Evolutionary conservation across 1,140 invertebrate genomes (phyloP).

Genomic region (Gonioctena quinquepunctata): DNA sequence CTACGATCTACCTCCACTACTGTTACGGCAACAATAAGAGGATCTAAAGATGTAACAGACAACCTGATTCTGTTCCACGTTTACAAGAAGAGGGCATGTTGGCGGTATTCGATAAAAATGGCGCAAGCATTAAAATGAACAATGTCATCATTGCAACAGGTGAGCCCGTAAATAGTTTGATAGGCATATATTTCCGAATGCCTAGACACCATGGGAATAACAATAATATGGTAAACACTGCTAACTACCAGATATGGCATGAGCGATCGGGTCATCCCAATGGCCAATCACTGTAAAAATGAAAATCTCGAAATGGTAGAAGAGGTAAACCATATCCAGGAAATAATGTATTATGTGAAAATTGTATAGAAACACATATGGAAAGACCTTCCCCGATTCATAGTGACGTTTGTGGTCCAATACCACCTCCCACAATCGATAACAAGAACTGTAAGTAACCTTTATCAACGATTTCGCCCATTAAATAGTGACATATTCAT

Average conservation of each 20-base stretch:
- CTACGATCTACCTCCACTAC: not conserved
- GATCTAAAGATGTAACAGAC: constrained; percentile 11
- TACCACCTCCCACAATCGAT: constrained; percentile 49
- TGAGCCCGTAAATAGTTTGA: constrained; percentile 45
- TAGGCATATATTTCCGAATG: constrained; percentile 20
- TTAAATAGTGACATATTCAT: constrained; percentile 43
- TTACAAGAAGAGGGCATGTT: constrained; percentile 44
- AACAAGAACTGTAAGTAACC: constrained; percentile 52
- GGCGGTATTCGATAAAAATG: constrained; percentile 39
- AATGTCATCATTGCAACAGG: constrained; percentile 37
- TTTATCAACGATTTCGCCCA: constrained; percentile 54
- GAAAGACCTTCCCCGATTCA: constrained; percentile 53
- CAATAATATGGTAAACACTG: constrained; percentile 1
- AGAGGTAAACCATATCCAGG: constrained; percentile 48
- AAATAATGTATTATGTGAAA: constrained; percentile 50
- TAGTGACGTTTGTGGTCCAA: constrained; percentile 57
- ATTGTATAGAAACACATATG: constrained; percentile 49
- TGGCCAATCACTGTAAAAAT: constrained; percentile 10
- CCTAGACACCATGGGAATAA: not conserved
- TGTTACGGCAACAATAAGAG: constrained; percentile 5
- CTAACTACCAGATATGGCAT: constrained; percentile 26
- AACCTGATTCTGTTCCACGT: constrained; percentile 37
- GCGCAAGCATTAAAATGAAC: constrained; percentile 38
- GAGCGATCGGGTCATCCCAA: constrained; percentile 20
- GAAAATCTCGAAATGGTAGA: constrained; percentile 38